Percentiles rank a stretch among this genome's conserved stretches.
Conservation (phyloP, 1,140 invertebrate species). For the Bombus superbus region DNA sequence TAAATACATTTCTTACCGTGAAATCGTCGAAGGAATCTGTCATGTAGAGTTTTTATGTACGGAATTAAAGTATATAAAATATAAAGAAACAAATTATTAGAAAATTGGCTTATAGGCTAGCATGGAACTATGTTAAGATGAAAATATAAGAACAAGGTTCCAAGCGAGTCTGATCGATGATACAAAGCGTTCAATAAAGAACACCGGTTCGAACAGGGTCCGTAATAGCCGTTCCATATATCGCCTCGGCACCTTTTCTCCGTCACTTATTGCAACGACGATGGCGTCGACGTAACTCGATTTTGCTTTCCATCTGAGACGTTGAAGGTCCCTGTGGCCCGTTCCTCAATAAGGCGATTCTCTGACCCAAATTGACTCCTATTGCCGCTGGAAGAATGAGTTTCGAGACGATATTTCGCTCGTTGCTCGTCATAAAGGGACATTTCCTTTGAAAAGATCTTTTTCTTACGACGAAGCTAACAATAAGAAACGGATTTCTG, state of each 20-base stretch:
- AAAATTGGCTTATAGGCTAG: background rate
- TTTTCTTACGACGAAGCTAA: background rate
- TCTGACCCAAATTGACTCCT: constrained; percentile 78
- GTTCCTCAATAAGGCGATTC: constrained; percentile 82
- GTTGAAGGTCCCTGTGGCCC: constrained; percentile 73
- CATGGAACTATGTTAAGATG: background rate
- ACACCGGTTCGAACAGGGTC: background rate
- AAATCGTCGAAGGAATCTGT: background rate
- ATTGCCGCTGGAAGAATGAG: constrained; percentile 76
- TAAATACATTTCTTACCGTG: background rate
- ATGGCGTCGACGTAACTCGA: constrained; percentile 75
- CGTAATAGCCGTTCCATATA: constrained; percentile 59
- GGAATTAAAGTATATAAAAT: background rate
- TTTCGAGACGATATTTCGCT: constrained; percentile 69
- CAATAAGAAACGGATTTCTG: background rate
- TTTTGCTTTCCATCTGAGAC: constrained; percentile 82
- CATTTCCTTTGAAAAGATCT: background rate
- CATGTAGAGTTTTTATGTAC: background rate
- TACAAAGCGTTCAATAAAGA: background rate
- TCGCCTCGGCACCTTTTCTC: constrained; percentile 51
- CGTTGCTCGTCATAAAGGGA: constrained; percentile 63
- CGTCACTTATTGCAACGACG: constrained; percentile 70
- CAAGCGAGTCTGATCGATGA: background rate
- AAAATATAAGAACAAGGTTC: background rate
- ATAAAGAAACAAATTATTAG: no score